Evolutionary conservation across 2,797 vertebrate species (phyloP), one percentile per base, ranked within the genome.

Genomic region (Lagorchestes hirsutus): DNA sequence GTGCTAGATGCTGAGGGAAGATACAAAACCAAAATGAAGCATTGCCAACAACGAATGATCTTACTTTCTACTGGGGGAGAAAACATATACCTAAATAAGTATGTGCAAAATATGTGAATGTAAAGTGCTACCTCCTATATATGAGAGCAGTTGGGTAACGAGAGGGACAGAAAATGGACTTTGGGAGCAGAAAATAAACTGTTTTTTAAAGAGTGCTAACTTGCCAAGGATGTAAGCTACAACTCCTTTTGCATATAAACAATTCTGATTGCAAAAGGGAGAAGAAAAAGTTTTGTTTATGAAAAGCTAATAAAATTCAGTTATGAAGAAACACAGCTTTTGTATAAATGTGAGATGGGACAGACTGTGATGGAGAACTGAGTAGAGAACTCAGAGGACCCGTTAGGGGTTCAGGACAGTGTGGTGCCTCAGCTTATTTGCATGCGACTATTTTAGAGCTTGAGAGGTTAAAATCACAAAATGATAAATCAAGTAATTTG

Each of bases 241-340:
- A 92, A 55, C 46, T 55, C 22, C n/a, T 90, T 90, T 55, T 94
- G n/a, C 5, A 50, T 87, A 56, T 29, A 55, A 92, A 56, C 54
- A 90, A 55, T 24, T 27, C 55, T 54, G 57, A 92, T 12, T 50
- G 91, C 40, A 87, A 82, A 82, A 82, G 40, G 74, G 74, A 87
- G 40, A 87, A 27, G 74, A 87, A 87, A 82, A 82, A 82, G n/a
- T 82, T 82, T 82, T 82, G 74, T 46, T 82, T 82, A 82, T 82
- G 9, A 82, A 82, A 87, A 46, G 8, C 24, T 24, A 87, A 46
- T 50, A 87, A 87, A 87, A 87, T 50, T 27, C 22, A 87, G 46
- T 46, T 87, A 46, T 46, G 74, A 46, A 46, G 74, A 87, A 87
- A 50, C n/a, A 82, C 24, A 87, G 40, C 22, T 46, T 87, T 87